Conservation (phyloP, 2,797 vertebrate species). For the Paedocypris micromegethes region DNA sequence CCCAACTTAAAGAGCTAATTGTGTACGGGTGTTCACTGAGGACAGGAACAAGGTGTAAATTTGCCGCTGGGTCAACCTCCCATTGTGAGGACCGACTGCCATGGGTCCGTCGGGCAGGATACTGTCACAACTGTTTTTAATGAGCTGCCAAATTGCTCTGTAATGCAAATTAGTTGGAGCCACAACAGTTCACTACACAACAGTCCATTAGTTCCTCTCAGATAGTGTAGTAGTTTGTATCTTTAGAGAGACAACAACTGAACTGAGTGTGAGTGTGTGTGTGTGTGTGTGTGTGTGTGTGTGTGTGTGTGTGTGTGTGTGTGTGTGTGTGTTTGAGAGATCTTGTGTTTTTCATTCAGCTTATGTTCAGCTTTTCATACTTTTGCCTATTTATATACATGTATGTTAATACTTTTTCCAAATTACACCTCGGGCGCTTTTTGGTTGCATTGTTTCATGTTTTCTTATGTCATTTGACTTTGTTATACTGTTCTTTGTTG, state of each 20-base stretch:
- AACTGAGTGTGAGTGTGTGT: no score
- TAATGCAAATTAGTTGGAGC: conserved; percentile 29
- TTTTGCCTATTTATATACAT: no score
- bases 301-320: no score
- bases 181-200: conserved; percentile 29
- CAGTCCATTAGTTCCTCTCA: conserved; percentile 5
- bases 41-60: neutral
- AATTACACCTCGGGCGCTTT: no score
- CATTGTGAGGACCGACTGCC: conserved; percentile 14
- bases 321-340: no score
- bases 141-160: conserved; percentile 19
- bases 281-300: no score
- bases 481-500: no score
- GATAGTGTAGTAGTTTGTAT: conserved; percentile 13
- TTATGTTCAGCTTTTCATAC: no score
- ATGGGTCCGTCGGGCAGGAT: neutral
- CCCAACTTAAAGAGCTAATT: conserved; percentile 12
- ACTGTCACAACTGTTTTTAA: conserved; percentile 30
- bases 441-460: no score
- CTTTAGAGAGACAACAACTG: conserved; percentile 1
- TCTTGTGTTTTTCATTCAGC: no score
- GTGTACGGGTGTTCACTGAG: conserved; percentile 7
- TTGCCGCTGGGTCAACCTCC: conserved; percentile 1
- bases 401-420: no score
- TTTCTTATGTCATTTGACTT: no score